These are phyloP conservation scores for Argyra leucocephala DNA, from an alignment of 2,888 invertebrate species.

Conservation along the genomic window DNA sequence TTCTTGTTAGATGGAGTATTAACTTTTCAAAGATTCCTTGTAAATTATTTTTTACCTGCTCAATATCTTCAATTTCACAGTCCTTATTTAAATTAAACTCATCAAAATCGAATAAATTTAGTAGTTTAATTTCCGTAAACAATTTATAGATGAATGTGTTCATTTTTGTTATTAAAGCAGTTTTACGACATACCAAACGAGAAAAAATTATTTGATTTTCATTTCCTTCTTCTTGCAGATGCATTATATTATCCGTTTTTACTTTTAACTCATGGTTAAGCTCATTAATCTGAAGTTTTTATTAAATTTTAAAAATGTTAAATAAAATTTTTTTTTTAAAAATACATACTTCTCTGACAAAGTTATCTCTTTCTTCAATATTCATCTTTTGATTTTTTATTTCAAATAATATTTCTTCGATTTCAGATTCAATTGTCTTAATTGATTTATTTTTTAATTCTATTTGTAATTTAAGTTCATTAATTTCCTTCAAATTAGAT, in stretches of 20 bases:
- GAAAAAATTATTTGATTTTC: constrained; percentile 20
- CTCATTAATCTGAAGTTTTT: not conserved
- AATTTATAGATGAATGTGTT: constrained; percentile 21
- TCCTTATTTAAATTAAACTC: constrained; percentile 16
- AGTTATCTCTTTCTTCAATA: constrained; percentile 26
- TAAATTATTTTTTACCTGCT: constrained; percentile 14
- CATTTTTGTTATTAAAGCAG: constrained; percentile 16
- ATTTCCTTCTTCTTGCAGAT: constrained; percentile 19
- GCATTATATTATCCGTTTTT: constrained; percentile 15
- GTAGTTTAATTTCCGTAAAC: constrained; percentile 12
- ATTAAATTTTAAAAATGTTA: not conserved
- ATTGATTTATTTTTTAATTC: constrained; percentile 14
- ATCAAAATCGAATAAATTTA: constrained; percentile 7
- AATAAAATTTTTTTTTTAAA: not conserved
- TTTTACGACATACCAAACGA: constrained; percentile 20
- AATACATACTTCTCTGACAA: constrained; percentile 28
- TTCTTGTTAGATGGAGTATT: constrained; percentile 8
- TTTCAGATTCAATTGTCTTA: constrained; percentile 11
- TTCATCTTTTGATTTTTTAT: constrained; percentile 25
- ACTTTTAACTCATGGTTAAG: constrained; percentile 15
- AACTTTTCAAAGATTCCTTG: constrained; percentile 2
- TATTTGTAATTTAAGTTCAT: constrained; percentile 12
- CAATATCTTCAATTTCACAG: constrained; percentile 16
- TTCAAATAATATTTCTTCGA: constrained; percentile 22
- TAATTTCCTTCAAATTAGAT: constrained; percentile 18